These are phyloP conservation scores for Ameiurus melas DNA, from an alignment of 2,113 vertebrate genomes.

Conservation along the genomic window DNA sequence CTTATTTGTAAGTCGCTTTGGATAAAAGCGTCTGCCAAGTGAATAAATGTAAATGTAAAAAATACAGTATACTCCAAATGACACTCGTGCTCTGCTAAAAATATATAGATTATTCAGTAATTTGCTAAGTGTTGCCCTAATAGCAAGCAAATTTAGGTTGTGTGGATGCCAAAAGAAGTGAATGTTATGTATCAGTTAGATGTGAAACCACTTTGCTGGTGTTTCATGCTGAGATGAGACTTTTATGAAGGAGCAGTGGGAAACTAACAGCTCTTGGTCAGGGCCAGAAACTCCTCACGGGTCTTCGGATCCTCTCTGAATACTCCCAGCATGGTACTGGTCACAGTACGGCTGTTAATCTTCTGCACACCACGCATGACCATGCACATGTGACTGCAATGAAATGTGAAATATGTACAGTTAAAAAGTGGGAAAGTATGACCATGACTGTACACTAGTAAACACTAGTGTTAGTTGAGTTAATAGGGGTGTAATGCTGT, in stretches of 20 bases:
- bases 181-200: background rate
- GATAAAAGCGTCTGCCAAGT: too few species aligned
- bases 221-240: background rate
- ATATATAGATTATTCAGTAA: background rate
- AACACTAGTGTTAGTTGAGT: too few species aligned
- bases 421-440: background rate
- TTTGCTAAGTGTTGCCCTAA: background rate
- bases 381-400: constrained; percentile 76
- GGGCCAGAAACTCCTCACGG: constrained; percentile 74
- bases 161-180: background rate
- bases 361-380: constrained; percentile 79
- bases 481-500: background rate
- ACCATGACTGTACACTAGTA: background rate
- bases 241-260: background rate
- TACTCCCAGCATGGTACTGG: constrained; percentile 73
- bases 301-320: constrained; percentile 78
- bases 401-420: constrained; percentile 18
- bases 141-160: background rate
- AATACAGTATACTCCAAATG: background rate
- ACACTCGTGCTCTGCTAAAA: constrained; percentile 10
- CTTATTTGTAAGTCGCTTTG: too few species aligned
- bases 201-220: background rate
- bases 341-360: constrained; percentile 77
- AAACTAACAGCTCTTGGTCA: constrained; percentile 61
- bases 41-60: too few species aligned